Percentiles rank a stretch among this genome's conserved stretches.
phyloP scores from a whole-genome alignment of 1,140 invertebrate species.

The Bombus consobrinus region DNA sequence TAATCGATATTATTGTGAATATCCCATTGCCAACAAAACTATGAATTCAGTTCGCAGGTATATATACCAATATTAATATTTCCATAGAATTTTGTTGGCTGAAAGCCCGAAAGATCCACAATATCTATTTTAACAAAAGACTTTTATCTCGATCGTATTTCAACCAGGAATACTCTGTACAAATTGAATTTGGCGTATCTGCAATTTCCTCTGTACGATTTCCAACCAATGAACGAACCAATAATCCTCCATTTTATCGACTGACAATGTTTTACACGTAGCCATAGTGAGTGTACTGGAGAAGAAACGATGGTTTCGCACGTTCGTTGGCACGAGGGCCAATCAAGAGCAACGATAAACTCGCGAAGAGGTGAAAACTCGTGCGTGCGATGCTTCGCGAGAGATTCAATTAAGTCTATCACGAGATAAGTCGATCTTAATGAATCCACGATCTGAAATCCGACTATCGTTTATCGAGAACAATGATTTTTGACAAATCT shows the following conservation, averaged over 20 bases:
- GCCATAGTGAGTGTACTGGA: neutral
- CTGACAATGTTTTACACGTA: neutral
- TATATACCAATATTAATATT: neutral
- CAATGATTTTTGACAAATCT: neutral
- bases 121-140: neutral
- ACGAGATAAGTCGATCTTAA: slow-evolving; percentile 35
- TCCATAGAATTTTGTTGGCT: neutral
- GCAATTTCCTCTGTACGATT: neutral
- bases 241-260: neutral
- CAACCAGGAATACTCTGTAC: neutral
- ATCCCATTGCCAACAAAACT: no score
- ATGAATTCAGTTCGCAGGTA: neutral
- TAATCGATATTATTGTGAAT: neutral
- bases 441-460: slow-evolving; percentile 20
- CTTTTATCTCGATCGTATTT: slow-evolving; percentile 9
- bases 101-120: neutral
- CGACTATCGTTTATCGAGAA: neutral
- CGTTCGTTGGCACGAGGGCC: neutral
- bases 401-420: slow-evolving; percentile 58
- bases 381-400: slow-evolving; percentile 7
- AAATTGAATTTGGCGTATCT: neutral
- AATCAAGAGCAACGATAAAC: slow-evolving; percentile 20
- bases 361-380: slow-evolving; percentile 24
- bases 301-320: neutral
- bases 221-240: neutral